Percentiles rank a stretch among this genome's conserved stretches.
Conservation (phyloP, 2,888 invertebrate species). For the Torymus auratus region DNA sequence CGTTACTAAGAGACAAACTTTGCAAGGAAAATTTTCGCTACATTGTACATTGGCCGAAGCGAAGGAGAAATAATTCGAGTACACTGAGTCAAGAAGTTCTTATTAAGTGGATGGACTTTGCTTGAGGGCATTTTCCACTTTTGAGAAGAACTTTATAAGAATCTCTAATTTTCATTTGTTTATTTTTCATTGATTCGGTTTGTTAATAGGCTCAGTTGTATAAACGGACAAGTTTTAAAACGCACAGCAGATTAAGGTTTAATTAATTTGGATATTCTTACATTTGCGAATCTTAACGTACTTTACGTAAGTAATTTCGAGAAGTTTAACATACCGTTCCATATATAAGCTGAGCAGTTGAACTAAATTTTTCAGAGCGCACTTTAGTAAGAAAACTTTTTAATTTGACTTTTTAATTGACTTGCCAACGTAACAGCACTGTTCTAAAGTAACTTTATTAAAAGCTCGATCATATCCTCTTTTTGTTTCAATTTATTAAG, state of each 20-base stretch:
- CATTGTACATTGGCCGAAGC: neutral
- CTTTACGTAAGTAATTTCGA: constrained; percentile 10
- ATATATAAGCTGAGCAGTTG: neutral
- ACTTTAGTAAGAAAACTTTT: constrained; percentile 30
- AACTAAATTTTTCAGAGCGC: constrained; percentile 8
- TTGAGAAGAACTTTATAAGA: too few species aligned
- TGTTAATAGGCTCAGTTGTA: neutral
- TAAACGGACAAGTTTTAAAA: neutral
- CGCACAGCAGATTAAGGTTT: neutral
- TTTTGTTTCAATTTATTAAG: constrained; percentile 1
- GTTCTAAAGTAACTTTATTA: constrained; percentile 18
- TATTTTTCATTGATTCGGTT: too few species aligned
- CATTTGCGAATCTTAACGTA: neutral
- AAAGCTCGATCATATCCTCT: neutral
- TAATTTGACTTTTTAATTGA: constrained; percentile 50
- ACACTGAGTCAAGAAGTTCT: too few species aligned
- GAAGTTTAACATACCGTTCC: constrained; percentile 3
- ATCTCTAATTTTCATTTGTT: too few species aligned
- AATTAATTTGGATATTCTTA: neutral
- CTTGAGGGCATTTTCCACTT: too few species aligned
- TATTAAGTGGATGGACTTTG: too few species aligned
- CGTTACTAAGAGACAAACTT: neutral
- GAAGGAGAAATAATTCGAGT: neutral
- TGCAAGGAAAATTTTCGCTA: too few species aligned
- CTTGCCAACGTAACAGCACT: constrained; percentile 22